Percentiles rank a stretch among this genome's conserved stretches.
Evolutionary conservation across 2,113 vertebrate genomes (phyloP).

Genomic region (Mirounga angustirostris): DNA sequence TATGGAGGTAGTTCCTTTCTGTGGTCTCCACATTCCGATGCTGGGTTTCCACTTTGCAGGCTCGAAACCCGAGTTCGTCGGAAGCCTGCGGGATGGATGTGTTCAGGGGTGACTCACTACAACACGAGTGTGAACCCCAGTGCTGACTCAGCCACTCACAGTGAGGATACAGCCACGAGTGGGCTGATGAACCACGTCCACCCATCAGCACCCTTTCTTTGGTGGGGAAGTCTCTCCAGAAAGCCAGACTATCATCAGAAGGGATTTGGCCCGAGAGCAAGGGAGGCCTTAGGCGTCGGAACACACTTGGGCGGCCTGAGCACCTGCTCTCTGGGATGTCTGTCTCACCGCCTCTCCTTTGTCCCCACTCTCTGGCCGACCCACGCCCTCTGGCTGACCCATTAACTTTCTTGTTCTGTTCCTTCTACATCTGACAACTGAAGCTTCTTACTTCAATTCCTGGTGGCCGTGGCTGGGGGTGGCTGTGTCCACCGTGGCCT

Average conservation of each 20-base stretch:
- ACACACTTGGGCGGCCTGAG: background rate
- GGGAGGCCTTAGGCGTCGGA: background rate
- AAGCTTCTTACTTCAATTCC: background rate
- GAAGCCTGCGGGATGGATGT: background rate
- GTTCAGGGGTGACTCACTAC: background rate
- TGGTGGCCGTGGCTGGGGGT: background rate
- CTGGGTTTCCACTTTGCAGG: background rate
- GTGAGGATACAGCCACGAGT: fast-evolving
- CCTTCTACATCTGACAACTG: background rate
- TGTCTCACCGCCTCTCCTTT: background rate
- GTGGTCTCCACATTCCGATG: background rate
- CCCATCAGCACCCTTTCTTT: background rate
- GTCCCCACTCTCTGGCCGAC: background rate
- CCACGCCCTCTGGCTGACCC: background rate
- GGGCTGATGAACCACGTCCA: background rate
- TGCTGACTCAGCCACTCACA: background rate
- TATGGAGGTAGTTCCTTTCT: background rate
- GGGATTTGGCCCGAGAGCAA: background rate
- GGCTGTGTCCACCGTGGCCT: background rate
- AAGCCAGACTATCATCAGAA: background rate
- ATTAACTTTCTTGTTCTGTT: background rate
- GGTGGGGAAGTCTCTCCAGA: background rate
- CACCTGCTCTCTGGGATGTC: background rate
- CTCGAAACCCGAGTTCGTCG: background rate
- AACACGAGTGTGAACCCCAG: fast-evolving